These are phyloP conservation scores for Vulpes vulpes DNA, from an alignment of 2,113 vertebrate species.

Conservation along the genomic window DNA sequence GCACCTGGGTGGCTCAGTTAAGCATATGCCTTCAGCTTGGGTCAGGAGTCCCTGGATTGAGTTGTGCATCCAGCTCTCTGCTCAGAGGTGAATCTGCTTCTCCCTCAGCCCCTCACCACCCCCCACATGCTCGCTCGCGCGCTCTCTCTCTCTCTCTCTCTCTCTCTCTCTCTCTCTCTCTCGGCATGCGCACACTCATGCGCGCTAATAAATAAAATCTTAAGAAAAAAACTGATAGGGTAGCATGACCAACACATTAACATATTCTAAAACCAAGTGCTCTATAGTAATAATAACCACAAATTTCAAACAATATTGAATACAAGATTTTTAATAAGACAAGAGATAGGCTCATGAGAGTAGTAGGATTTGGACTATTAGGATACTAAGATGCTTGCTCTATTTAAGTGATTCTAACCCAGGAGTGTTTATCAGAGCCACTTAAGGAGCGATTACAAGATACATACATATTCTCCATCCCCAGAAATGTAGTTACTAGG, in stretches of 20 bases:
- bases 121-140: no score
- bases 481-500: neutral
- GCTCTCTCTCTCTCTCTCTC: no score
- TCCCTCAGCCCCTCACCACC: no score
- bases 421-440: constrained; percentile 20
- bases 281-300: neutral
- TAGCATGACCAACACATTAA: neutral
- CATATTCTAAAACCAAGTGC: constrained; percentile 13
- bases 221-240: neutral
- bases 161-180: no score
- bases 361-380: neutral
- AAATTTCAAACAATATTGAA: constrained; percentile 9
- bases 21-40: no score
- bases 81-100: no score
- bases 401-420: neutral
- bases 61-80: no score
- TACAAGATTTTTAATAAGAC: constrained; percentile 6
- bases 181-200: no score
- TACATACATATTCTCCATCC: neutral
- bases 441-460: neutral
- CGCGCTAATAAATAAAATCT: no score
- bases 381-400: neutral
- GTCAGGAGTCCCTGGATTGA: no score
- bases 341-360: neutral
- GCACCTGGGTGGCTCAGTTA: no score